Percentiles rank a stretch among this genome's conserved stretches.
Evolutionary conservation across 2,797 vertebrate genomes (phyloP).

Genomic region (Gobio occitaniae): DNA sequence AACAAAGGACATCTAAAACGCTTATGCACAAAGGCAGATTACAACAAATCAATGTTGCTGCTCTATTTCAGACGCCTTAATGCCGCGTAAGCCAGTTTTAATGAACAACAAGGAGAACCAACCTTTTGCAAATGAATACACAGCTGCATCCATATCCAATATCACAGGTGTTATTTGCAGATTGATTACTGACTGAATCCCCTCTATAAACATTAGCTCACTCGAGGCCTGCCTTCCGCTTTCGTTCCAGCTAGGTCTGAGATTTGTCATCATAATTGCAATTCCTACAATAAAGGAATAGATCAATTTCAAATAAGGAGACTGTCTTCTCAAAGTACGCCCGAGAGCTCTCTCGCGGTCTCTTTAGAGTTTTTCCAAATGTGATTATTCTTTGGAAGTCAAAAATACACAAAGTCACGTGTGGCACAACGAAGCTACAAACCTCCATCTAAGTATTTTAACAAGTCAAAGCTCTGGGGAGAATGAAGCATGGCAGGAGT

Average conservation of each 20-base stretch:
- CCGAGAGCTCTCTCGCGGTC: conserved; percentile 38
- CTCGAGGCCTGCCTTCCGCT: conserved; percentile 5
- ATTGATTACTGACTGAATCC: conserved; percentile 36
- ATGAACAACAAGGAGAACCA: conserved; percentile 50
- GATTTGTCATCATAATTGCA: conserved; percentile 43
- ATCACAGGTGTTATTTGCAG: conserved; percentile 41
- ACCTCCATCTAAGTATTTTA: conserved; percentile 45
- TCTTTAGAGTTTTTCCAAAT: conserved; percentile 44
- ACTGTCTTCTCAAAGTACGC: conserved; percentile 35
- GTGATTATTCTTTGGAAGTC: conserved; percentile 42
- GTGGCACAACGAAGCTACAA: conserved; percentile 39
- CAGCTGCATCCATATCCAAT: conserved; percentile 44
- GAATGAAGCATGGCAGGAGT: conserved; percentile 45
- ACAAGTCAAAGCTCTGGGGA: conserved; percentile 36
- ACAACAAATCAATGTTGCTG: conserved; percentile 53
- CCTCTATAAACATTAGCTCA: conserved; percentile 51
- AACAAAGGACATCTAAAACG: conserved; percentile 35
- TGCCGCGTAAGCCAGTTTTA: conserved; percentile 47
- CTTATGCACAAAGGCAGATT: conserved; percentile 48
- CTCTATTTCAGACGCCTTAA: conserved; percentile 44
- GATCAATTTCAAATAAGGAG: conserved; percentile 58
- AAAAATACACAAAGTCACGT: conserved; percentile 35
- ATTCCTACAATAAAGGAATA: conserved; percentile 52
- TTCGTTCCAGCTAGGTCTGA: conserved; percentile 34
- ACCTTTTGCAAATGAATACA: conserved; percentile 51